A percentile compares a stretch with the other conserved stretches of the same genome.
Evolutionary conservation across 1,140 invertebrate species (phyloP).

Genomic region (Caenorhabditis brenneri): DNA sequence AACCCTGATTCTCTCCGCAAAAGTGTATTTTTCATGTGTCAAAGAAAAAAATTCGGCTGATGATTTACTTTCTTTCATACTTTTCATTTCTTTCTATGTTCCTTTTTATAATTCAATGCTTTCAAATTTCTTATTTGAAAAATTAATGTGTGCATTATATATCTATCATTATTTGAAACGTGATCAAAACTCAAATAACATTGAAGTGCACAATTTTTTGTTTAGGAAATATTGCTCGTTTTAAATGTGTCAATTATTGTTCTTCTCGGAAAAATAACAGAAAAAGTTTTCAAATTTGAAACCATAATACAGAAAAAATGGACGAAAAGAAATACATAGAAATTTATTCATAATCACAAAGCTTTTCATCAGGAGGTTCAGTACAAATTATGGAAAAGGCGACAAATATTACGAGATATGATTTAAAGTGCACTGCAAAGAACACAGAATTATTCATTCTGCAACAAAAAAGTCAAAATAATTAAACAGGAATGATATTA

Average conservation of each 20-base stretch:
- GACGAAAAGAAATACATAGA: too few relatives aligned
- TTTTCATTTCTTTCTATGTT: neutral
- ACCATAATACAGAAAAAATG: too few relatives aligned
- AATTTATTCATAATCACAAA: too few relatives aligned
- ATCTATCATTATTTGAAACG: conserved; percentile 3
- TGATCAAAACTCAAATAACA: neutral
- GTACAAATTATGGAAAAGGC: too few relatives aligned
- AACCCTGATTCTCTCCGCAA: neutral
- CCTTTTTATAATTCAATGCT: neutral
- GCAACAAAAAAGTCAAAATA: neutral
- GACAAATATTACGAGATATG: too few relatives aligned
- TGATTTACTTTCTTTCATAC: conserved; percentile 4
- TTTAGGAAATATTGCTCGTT: neutral
- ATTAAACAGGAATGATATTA: neutral
- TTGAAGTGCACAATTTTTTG: neutral
- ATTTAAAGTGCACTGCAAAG: too few relatives aligned
- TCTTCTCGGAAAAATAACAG: conserved; percentile 45
- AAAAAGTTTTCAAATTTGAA: too few relatives aligned
- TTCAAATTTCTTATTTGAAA: neutral
- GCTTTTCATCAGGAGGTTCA: too few relatives aligned
- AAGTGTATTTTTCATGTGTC: conserved; percentile 23
- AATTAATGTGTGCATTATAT: neutral
- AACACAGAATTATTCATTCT: too few relatives aligned
- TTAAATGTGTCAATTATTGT: conserved; percentile 42
- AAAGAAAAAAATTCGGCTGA: conserved; percentile 34